Conservation (phyloP, 2,888 invertebrate genomes). For the Tortrix viridana region DNA sequence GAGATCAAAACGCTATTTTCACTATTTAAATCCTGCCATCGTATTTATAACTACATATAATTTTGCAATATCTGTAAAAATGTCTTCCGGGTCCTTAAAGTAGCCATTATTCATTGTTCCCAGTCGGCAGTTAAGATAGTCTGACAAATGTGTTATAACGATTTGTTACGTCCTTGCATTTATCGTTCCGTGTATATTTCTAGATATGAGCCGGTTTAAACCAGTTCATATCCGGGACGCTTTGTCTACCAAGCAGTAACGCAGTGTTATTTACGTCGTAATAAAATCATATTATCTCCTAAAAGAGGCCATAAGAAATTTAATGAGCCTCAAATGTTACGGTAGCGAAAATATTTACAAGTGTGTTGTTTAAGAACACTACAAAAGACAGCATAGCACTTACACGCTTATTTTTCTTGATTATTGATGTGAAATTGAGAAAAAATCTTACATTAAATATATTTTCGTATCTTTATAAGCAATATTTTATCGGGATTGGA, state of each 20-base stretch:
- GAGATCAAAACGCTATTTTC: too few relatives aligned
- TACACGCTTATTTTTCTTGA: too few relatives aligned
- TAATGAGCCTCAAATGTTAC: conserved; percentile 11
- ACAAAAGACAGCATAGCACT: too few relatives aligned
- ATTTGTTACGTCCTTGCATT: conserved; percentile 11
- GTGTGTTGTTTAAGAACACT: background rate
- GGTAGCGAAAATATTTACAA: conserved; percentile 3
- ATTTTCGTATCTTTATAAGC: too few relatives aligned
- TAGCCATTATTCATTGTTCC: conserved; percentile 12
- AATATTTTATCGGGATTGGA: too few relatives aligned
- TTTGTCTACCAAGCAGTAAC: conserved; percentile 15
- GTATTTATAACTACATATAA: too few relatives aligned
- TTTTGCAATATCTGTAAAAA: too few relatives aligned
- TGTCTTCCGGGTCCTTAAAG: background rate
- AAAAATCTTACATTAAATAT: too few relatives aligned
- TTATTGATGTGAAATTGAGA: too few relatives aligned
- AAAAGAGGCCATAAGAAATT: conserved; percentile 14
- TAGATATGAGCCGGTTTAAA: conserved; percentile 13
- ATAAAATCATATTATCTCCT: conserved; percentile 23
- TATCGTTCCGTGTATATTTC: conserved; percentile 9
- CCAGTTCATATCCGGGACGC: conserved; percentile 17
- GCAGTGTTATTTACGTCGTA: conserved; percentile 19
- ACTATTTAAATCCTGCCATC: too few relatives aligned
- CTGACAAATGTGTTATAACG: conserved; percentile 19
- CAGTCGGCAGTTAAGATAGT: conserved; percentile 9